Conservation (phyloP, 2,113 vertebrate genomes). For the Pipa parva region DNA sequence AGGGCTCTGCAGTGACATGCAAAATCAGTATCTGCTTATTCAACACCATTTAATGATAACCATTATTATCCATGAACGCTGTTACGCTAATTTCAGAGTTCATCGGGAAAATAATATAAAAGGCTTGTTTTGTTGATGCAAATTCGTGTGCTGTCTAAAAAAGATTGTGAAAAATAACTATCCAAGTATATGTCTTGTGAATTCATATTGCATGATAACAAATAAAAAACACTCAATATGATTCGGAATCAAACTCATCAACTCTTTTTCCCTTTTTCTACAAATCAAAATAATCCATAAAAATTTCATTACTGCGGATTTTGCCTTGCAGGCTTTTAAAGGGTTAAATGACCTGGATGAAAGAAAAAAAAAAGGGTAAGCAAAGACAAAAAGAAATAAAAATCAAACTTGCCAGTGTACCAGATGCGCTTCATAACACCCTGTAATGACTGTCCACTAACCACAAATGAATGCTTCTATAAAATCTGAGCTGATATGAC, state of each 20-base stretch:
- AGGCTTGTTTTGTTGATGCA: too few relatives aligned
- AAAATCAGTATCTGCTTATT: conserved; percentile 6
- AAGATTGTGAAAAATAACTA: conserved; percentile 10
- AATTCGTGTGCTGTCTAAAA: neutral
- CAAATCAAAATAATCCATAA: too few relatives aligned
- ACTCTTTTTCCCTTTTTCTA: too few relatives aligned
- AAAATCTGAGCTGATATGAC: neutral
- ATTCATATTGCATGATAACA: too few relatives aligned
- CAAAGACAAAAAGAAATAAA: neutral
- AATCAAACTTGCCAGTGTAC: neutral
- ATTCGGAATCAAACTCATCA: too few relatives aligned
- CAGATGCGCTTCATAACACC: neutral
- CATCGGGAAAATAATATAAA: too few relatives aligned
- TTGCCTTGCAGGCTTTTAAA: neutral
- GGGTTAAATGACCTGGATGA: neutral
- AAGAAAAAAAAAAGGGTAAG: neutral
- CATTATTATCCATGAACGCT: neutral
- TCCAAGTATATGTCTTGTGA: too few relatives aligned
- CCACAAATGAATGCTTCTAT: conserved; percentile 15
- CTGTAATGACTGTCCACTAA: neutral
- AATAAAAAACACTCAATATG: too few relatives aligned
- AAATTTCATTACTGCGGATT: too few relatives aligned
- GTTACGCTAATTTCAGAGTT: conserved; percentile 21
- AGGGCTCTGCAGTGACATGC: conserved; percentile 14
- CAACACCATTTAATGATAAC: conserved; percentile 9